A percentile compares a stretch with the other conserved stretches of the same genome.
These are phyloP conservation scores for Catocala nupta DNA, from an alignment of 2,888 invertebrate genomes.

Conservation along the genomic window DNA sequence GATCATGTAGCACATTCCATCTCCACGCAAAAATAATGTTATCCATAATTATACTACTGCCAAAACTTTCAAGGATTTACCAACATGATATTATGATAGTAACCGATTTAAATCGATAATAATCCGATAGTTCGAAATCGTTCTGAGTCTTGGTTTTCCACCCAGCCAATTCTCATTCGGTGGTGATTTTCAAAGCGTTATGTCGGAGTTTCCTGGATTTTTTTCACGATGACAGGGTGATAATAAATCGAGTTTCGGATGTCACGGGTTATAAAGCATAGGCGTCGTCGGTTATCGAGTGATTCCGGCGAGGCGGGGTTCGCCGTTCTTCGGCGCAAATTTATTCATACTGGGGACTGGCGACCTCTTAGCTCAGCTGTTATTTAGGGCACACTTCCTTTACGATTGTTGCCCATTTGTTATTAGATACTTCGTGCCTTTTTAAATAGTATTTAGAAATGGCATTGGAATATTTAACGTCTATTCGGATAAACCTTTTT, in stretches of 20 bases:
- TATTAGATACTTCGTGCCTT: constrained; percentile 55
- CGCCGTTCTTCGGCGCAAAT: constrained; percentile 69
- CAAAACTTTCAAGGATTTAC: no score
- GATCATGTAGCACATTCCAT: no score
- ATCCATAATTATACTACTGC: no score
- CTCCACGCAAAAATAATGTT: no score
- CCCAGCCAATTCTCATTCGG: background rate
- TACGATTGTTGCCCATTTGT: constrained; percentile 45
- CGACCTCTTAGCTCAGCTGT: constrained; percentile 78
- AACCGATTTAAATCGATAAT: no score
- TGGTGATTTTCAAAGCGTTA: constrained; percentile 16
- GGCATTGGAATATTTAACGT: background rate
- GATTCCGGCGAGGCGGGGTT: constrained; percentile 76
- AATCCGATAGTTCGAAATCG: no score
- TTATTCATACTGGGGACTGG: constrained; percentile 80
- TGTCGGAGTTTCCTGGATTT: constrained; percentile 58
- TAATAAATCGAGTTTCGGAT: constrained; percentile 85
- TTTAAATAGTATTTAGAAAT: constrained; percentile 46
- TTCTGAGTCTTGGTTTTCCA: no score
- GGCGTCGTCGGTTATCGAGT: constrained; percentile 84
- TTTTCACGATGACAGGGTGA: constrained; percentile 73
- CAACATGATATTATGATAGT: no score
- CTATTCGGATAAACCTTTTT: no score
- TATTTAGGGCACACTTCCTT: constrained; percentile 85
- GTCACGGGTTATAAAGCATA: constrained; percentile 86